Evolutionary conservation across 2,888 invertebrate genomes (phyloP), one percentile per base, ranked within the genome.

Genomic region (Drosophila melanosoma): DNA sequence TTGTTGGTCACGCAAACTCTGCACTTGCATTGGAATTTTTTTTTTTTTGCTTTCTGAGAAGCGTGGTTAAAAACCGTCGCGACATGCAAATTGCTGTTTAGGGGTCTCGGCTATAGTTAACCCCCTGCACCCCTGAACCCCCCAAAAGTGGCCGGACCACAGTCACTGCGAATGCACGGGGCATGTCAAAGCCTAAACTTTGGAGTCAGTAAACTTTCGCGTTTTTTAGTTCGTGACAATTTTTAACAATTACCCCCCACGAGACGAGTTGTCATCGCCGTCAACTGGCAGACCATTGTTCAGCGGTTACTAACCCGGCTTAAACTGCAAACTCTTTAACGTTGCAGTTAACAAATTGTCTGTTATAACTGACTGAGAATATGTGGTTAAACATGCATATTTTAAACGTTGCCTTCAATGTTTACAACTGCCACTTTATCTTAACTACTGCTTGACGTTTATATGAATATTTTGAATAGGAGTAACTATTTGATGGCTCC

Each of bases 181-280:
- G 58, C 26, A 38, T 40, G 68, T 38, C 68, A 59, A 35, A 63
- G 59, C 62, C 36, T 33, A 42, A 26, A 54, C 49, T n/a, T 11
- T 10, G 45, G 68, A 88, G 89, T 87, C 81, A 76, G 66, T 84
- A 74, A 89, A 89, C 87, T 87, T 84, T 87, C 76, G 76, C 76
- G 74, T 76, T 75, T 74, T 23, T 76, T 70, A 77, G 76, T 86
- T 87, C 90, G 87, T 87, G 87, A 89, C 87, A 88, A 76, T 82
- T 86, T 89, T 87, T 52, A 73, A 68, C 87, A 87, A 87, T 87
- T 89, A 81, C 85, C 74, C 74, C 66, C 69, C 59, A 68, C 71
- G 64, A 69, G 64, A 42, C 57, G 52, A 59, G 73, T 48, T 71
- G 69, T 61, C 83, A 75, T 51, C 71, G 64, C 38, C 48, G 52